Base-by-base conservation (phyloP, 2,888 invertebrate species). In the Campopleginae sp. region DNA sequence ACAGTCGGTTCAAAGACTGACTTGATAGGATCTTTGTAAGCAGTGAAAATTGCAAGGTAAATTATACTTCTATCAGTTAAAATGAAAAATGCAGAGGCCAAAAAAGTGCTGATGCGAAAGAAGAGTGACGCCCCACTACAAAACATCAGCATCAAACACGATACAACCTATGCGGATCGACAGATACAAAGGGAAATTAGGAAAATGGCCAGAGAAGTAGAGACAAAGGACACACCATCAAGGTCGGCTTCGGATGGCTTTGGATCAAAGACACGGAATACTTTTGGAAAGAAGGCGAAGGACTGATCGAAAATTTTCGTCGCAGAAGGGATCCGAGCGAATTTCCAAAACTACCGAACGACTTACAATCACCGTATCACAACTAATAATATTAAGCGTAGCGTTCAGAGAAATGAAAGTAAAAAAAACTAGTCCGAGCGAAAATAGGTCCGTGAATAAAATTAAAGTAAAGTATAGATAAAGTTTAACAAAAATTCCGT, bases 271-370 rank as follows among this genome's bases (percentile, higher is more conserved):
- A 48, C 48, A 48, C 48, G 51, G 51, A 51, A 10, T 51, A 51
- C 19, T 23, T 51, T 10, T 51, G 51, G 51, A 51, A 51, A 19
- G 19, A 51, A 19, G 51, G 51, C 19, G 48, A 48, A 7, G 48
- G 48, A n/a, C 48, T 48, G 48, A 48, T 48, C 48, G 48, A 48
- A 2, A 48, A 48, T 48, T 48, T 48, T 48, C 48, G 48, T n/a
- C n/a, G 6, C 5, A n/a, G n/a, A 19, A n/a, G 7, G 58, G 12
- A 27, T 27, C 27, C 4, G 46, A 17, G 17, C 0, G 46, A 46
- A 46, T 46, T 46, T 17, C 46, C 46, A 3, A 14, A 17, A 17
- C 14, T 46, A 17, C 46, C 46, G 5, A 46, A 2, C 46, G 4
- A 17, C 46, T 17, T 17, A 17, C 46, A 46, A 46, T 17, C 17